phyloP scores from a whole-genome alignment of 2,113 vertebrate species.

The Oceanites oceanicus region DNA sequence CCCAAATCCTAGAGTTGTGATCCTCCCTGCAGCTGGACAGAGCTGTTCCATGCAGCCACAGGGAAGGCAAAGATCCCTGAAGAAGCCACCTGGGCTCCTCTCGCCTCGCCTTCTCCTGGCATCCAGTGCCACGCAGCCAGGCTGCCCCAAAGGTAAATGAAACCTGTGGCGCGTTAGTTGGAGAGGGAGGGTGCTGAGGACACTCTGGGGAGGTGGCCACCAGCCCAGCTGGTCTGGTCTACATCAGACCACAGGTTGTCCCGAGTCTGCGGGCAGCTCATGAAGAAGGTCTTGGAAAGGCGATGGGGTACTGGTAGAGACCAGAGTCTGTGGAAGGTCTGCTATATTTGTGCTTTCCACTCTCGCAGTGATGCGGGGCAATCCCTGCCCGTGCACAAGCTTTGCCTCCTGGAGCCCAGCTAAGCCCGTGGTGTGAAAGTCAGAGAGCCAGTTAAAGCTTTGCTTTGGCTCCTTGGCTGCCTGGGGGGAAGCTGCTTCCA shows the following conservation, averaged over 20 bases:
- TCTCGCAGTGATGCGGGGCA: rapidly evolving
- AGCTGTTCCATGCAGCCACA: neutral
- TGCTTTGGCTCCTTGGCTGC: neutral
- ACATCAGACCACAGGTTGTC: neutral
- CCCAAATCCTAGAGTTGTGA: neutral
- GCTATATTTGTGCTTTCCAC: neutral
- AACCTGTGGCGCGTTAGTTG: neutral
- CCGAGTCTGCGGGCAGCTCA: rapidly evolving
- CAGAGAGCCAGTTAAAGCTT: neutral
- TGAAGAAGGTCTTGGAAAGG: neutral
- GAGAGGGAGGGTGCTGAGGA: neutral
- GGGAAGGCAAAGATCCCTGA: neutral
- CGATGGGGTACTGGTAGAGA: neutral
- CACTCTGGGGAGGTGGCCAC: neutral
- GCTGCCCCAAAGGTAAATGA: neutral
- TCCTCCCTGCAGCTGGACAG: neutral
- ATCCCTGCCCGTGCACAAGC: neutral
- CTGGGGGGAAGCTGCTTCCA: neutral
- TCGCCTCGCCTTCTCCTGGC: neutral
- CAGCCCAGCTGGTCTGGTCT: neutral
- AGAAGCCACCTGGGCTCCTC: neutral
- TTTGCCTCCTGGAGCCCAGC: neutral
- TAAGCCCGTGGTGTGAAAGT: rapidly evolving
- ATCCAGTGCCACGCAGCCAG: neutral
- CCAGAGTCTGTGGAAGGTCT: neutral